Evolutionary conservation across 2,113 vertebrate species (phyloP), one percentile per base, ranked within the genome.

Genomic region (Numenius arquata): DNA sequence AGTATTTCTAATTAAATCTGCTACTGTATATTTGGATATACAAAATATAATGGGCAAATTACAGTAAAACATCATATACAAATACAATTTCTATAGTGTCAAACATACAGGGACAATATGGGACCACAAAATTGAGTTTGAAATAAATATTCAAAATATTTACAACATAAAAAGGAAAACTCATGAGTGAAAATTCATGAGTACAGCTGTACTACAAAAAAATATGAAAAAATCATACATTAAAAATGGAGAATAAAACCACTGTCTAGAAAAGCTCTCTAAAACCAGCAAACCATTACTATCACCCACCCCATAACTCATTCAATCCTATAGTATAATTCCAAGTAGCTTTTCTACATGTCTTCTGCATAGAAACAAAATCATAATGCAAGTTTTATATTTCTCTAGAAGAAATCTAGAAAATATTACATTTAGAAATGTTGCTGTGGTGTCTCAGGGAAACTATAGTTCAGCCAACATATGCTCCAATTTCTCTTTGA

Each of bases 101-200:
- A 89, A 87, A 68, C 15, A 85, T 34, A 62, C 29, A 68, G 30
- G 6, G 36, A n/a, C 43, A 91, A 78, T 23, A 53, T 2, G 5
- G 79, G 14, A 59, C 12, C 32, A 72, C 21, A 53, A 88, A 88
- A 66, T 19, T 65, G 5, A 72, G 22, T 84, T 74, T 23, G 56
- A 89, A 89, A 41, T 55, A 92, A 87, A 95, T 70, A 91, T 18
- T 72, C 22, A 75, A 94, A 89, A 72, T 56, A 85, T 71, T 70
- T 55, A 52, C 66, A 81, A 72, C 22, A 68, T 22, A 65, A 71
- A 53, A 87, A 58, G 20, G 73, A 93, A 85, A 85, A 76, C 15
- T 56, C 18, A 17, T 30, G 26, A 6, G 1, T 63, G 27, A 58
- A 93, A 90, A 94, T 73, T 65, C 40, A 61, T 17, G 20, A 79